Evolutionary conservation across 2,113 vertebrate species (phyloP).

Genomic region (Acrocephalus kingi): DNA sequence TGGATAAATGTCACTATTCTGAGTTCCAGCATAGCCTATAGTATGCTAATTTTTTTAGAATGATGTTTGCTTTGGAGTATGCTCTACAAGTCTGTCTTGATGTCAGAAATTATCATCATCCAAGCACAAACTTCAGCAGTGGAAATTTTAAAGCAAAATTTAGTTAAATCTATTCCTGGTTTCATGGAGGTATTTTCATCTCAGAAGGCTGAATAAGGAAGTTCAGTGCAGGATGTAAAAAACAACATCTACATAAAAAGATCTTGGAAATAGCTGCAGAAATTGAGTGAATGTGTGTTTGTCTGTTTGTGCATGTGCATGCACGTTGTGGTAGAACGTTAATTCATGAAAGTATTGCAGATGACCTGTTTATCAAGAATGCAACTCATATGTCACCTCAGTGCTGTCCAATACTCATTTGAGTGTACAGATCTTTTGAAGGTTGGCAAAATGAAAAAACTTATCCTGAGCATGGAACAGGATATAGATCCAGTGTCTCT

Average conservation of each 20-base stretch:
- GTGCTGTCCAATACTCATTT: background rate
- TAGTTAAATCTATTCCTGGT: background rate
- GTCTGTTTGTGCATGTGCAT: background rate
- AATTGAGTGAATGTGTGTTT: background rate
- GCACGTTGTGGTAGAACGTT: background rate
- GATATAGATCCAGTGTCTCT: background rate
- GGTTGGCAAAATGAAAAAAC: background rate
- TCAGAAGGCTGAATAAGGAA: background rate
- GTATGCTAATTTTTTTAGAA: background rate
- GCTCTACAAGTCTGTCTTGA: background rate
- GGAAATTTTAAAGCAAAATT: slow-evolving; percentile 16
- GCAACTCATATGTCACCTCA: background rate
- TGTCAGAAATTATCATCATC: background rate
- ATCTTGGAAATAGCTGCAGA: background rate
- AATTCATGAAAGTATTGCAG: background rate
- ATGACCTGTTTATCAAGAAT: background rate
- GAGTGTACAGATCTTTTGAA: background rate
- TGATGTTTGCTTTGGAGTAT: background rate
- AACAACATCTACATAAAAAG: background rate
- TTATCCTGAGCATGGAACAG: background rate
- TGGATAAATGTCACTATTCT: background rate
- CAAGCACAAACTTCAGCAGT: background rate
- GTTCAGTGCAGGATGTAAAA: background rate
- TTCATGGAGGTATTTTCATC: background rate
- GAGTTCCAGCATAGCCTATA: background rate